Percentiles rank a stretch among this genome's conserved stretches.
Evolutionary conservation across 2,797 vertebrate species (phyloP).

Genomic region (Gallinago stenura): DNA sequence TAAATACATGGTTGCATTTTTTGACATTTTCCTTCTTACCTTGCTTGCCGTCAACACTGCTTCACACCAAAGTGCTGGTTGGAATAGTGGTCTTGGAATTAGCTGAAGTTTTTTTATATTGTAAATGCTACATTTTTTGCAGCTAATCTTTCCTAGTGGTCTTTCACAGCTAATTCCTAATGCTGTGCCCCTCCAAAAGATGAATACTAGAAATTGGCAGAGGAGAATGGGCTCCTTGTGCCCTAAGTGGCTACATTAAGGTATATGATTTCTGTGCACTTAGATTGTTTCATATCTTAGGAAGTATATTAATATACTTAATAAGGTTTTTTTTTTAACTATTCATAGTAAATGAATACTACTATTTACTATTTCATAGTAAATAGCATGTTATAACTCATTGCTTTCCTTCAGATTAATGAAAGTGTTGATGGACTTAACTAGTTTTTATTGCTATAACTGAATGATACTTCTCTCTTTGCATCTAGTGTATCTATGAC

Average conservation of each 20-base stretch:
- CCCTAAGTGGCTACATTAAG: neutral
- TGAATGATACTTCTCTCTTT: neutral
- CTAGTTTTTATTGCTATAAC: neutral
- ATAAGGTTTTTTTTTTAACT: neutral
- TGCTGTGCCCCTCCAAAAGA: neutral
- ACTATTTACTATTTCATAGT: neutral
- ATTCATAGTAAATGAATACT: too few species aligned
- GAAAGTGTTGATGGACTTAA: neutral
- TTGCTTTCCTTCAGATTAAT: neutral
- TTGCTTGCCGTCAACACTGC: neutral
- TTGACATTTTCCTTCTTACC: neutral
- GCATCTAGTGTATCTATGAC: neutral
- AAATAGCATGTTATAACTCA: neutral
- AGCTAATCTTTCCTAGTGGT: neutral
- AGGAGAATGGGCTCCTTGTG: neutral
- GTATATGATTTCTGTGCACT: neutral
- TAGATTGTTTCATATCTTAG: neutral
- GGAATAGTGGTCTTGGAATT: neutral
- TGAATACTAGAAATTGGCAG: neutral
- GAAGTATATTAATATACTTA: neutral
- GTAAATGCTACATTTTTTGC: neutral
- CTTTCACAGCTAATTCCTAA: neutral
- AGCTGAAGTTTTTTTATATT: neutral
- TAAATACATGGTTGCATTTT: neutral
- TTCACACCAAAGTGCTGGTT: neutral